A percentile compares a stretch with the other conserved stretches of the same genome.
These are phyloP conservation scores for Platichthys flesus DNA, from an alignment of 2,113 vertebrate species.

Conservation along the genomic window DNA sequence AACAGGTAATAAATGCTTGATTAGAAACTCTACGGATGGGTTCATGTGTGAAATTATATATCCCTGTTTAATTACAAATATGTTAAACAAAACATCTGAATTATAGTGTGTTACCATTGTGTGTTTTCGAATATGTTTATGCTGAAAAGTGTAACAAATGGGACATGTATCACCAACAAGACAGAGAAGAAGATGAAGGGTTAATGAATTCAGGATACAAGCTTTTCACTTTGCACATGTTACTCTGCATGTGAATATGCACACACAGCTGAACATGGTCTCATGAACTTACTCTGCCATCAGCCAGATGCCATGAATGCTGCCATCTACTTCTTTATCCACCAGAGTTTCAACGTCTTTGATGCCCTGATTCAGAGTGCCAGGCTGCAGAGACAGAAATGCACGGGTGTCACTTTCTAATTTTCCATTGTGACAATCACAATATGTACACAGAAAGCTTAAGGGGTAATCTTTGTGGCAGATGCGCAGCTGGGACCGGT, in stretches of 20 bases:
- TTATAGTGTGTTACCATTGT: not conserved
- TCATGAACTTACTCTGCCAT: constrained; percentile 85
- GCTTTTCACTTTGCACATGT: constrained; percentile 10
- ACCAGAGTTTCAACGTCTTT: constrained; percentile 79
- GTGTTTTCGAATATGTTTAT: too few relatives aligned
- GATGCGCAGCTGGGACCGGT: constrained; percentile 45
- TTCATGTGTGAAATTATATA: not conserved
- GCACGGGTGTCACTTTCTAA: constrained; percentile 59
- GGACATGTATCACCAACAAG: not conserved
- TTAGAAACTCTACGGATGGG: too few relatives aligned
- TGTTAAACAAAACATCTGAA: not conserved
- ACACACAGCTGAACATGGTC: constrained; percentile 51
- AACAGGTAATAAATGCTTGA: not conserved
- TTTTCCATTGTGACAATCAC: constrained; percentile 52
- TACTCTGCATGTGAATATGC: not conserved
- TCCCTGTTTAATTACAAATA: not conserved
- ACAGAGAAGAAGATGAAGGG: not conserved
- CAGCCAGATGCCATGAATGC: constrained; percentile 81
- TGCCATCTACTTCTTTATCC: constrained; percentile 76
- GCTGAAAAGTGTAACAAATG: too few relatives aligned
- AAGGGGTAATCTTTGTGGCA: constrained; percentile 55
- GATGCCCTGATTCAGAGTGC: constrained; percentile 83
- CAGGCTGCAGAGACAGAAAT: constrained; percentile 77
- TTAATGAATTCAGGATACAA: not conserved
- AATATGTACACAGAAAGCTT: constrained; percentile 42